These are phyloP conservation scores for Oryzaephilus surinamensis DNA, from an alignment of 1,140 invertebrate species.

Conservation along the genomic window DNA sequence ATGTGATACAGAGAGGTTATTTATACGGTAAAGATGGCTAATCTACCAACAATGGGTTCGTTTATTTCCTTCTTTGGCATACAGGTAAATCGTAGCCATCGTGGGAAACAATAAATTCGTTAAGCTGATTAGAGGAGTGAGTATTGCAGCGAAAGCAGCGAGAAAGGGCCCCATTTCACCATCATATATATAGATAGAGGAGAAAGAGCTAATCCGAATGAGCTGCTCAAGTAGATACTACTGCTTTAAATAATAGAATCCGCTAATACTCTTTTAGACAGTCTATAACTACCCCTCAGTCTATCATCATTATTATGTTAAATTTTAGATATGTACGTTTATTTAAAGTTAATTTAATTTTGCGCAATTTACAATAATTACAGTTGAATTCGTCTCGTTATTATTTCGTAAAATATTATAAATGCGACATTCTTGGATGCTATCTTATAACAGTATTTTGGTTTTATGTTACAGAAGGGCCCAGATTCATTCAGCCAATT, in stretches of 20 bases:
- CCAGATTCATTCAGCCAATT: conserved; percentile 60
- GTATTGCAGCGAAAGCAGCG: conserved; percentile 9
- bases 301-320: too few relatives aligned
- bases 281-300: too few relatives aligned
- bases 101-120: conserved; percentile 19
- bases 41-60: conserved; percentile 7
- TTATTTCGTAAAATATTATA: too few relatives aligned
- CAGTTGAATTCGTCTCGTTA: too few relatives aligned
- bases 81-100: conserved; percentile 13
- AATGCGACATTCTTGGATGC: too few relatives aligned
- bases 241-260: conserved; percentile 18
- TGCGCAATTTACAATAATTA: too few relatives aligned
- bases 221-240: conserved; percentile 18
- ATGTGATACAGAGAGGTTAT: too few relatives aligned
- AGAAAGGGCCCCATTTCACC: conserved; percentile 14
- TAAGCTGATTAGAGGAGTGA: conserved; percentile 16
- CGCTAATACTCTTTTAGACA: conserved; percentile 15
- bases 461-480: conserved; percentile 59
- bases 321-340: conserved; percentile 22
- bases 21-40: too few relatives aligned
- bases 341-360: conserved; percentile 24
- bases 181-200: too few relatives aligned
- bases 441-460: too few relatives aligned
- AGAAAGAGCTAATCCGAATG: conserved; percentile 18
- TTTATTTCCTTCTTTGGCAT: conserved; percentile 6